phyloP scores from a whole-genome alignment of 2,113 vertebrate genomes.

The Tachysurus vachellii region DNA sequence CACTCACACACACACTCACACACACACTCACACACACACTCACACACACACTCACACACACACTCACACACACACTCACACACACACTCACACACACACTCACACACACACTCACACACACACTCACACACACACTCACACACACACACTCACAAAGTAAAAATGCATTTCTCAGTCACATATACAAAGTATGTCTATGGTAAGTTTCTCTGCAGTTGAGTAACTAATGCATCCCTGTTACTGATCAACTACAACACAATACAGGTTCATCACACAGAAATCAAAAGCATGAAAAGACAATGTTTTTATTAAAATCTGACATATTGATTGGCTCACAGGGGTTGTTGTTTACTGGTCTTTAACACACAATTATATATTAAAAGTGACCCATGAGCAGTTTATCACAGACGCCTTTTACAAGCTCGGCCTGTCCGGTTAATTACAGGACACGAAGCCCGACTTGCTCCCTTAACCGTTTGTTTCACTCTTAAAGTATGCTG shows the following conservation, averaged over 20 bases:
- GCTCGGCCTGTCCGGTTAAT: not conserved
- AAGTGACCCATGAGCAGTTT: not conserved
- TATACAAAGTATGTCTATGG: not conserved
- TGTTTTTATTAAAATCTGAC: conserved; percentile 41
- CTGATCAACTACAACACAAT: not conserved
- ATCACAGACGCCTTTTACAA: not conserved
- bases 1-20: too few relatives aligned
- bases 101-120: too few relatives aligned
- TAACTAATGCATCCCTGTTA: not conserved
- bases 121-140: too few relatives aligned
- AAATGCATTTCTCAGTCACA: not conserved
- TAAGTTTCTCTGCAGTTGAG: not conserved
- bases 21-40: too few relatives aligned
- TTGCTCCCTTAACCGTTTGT: conserved; percentile 5
- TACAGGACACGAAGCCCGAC: not conserved
- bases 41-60: too few relatives aligned
- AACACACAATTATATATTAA: not conserved
- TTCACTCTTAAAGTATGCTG: not conserved
- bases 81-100: too few relatives aligned
- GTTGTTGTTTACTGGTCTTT: not conserved
- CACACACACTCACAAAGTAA: not conserved
- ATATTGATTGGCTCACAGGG: not conserved
- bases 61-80: too few relatives aligned
- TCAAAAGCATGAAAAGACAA: not conserved
- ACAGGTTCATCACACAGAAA: not conserved